Percentiles rank a stretch among this genome's conserved stretches.
These are phyloP conservation scores for Podocnemis expansa DNA, from an alignment of 2,113 vertebrate species.

Conservation along the genomic window DNA sequence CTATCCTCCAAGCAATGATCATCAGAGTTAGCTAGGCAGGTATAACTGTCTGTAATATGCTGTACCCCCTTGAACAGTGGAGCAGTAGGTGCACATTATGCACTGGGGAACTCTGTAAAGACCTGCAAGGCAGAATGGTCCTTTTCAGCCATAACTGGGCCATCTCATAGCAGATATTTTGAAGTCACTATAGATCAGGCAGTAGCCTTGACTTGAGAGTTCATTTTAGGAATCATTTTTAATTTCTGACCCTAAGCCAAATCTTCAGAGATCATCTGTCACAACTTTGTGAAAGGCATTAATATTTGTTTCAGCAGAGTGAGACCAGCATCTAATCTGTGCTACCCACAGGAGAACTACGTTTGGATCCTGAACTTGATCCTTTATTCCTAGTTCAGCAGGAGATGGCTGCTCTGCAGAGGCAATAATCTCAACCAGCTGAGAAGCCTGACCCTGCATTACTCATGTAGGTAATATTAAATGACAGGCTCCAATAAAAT, in stretches of 20 bases:
- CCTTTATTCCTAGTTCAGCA: not conserved
- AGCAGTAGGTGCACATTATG: not conserved
- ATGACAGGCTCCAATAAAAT: not conserved
- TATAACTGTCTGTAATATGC: accelerated
- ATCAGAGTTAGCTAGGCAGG: not conserved
- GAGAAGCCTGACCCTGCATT: not conserved
- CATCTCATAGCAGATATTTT: not conserved
- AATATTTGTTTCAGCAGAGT: not conserved
- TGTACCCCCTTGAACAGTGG: not conserved
- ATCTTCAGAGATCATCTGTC: accelerated
- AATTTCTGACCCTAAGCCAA: accelerated
- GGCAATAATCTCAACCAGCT: not conserved
- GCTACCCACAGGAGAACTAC: accelerated
- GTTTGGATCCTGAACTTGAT: not conserved
- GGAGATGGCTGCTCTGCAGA: not conserved
- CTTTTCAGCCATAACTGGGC: not conserved
- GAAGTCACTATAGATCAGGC: not conserved
- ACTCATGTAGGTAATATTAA: not conserved
- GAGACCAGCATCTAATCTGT: accelerated
- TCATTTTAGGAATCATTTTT: not conserved
- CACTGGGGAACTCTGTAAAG: accelerated
- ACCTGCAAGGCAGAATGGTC: not conserved
- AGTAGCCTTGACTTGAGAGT: not conserved
- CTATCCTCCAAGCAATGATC: accelerated
- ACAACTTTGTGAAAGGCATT: not conserved